Evolutionary conservation across 2,113 vertebrate species (phyloP).

Genomic region (Campylorhamphus procurvoides): DNA sequence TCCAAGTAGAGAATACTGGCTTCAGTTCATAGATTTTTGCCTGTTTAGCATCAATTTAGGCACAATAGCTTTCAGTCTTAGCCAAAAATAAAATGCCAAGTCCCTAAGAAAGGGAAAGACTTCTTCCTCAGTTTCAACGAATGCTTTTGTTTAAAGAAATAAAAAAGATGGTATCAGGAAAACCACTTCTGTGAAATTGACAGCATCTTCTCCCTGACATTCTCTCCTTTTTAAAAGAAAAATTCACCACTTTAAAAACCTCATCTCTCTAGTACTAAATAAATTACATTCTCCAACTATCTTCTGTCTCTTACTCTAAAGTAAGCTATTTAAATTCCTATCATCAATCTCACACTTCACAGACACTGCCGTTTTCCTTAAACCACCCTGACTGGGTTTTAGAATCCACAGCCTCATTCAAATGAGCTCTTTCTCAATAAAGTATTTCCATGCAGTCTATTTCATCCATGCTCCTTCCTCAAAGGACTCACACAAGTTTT

Average conservation of each 20-base stretch:
- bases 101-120: neutral
- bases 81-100: constrained; percentile 22
- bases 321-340: neutral
- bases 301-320: neutral
- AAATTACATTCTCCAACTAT: neutral
- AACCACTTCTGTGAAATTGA: neutral
- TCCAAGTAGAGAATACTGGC: constrained; percentile 53
- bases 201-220: neutral
- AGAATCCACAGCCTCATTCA: neutral
- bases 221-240: neutral
- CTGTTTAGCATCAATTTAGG: neutral
- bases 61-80: constrained; percentile 41
- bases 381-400: neutral
- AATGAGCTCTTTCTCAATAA: neutral
- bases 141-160: constrained; percentile 28
- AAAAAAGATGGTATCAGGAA: neutral
- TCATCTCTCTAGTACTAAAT: neutral
- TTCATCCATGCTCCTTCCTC: neutral
- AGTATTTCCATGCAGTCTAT: neutral
- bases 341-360: neutral
- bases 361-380: neutral
- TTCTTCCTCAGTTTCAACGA: constrained; percentile 30
- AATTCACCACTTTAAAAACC: neutral
- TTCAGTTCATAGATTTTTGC: constrained; percentile 47
- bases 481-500: neutral